A percentile compares a stretch with the other conserved stretches of the same genome.
phyloP scores from a whole-genome alignment of 1,140 invertebrate genomes.

The Saxidomus purpurata region DNA sequence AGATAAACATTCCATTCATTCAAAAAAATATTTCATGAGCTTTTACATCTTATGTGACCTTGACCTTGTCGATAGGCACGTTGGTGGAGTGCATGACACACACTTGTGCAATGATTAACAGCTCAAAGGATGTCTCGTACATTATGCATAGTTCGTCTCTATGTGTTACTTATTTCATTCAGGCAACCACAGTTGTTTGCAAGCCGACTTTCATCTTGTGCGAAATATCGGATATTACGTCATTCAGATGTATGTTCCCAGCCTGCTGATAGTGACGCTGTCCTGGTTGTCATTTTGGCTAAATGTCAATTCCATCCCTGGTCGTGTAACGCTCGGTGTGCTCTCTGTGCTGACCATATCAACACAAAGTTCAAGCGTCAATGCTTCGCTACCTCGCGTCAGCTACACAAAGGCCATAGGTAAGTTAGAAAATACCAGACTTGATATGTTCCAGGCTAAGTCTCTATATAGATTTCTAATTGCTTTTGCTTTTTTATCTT shows the following conservation, averaged over 20 bases:
- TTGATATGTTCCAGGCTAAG: not conserved
- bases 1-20: no score
- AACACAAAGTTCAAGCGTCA: slow-evolving; percentile 81
- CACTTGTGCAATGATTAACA: no score
- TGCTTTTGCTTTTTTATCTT: no score
- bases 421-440: slow-evolving; percentile 34
- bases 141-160: no score
- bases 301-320: slow-evolving; percentile 83
- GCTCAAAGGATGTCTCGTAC: no score
- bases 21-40: no score
- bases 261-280: slow-evolving; percentile 83
- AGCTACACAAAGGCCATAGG: slow-evolving; percentile 90
- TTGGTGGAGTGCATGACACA: no score
- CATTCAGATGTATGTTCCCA: slow-evolving; percentile 84
- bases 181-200: slow-evolving; percentile 84
- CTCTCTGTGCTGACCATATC: slow-evolving; percentile 84
- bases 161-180: no score
- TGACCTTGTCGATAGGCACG: no score
- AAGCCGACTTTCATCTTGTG: slow-evolving; percentile 79
- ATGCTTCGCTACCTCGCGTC: slow-evolving; percentile 86
- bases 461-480: no score
- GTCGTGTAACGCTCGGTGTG: slow-evolving; percentile 82
- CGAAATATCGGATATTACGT: slow-evolving; percentile 84
- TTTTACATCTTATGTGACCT: no score
- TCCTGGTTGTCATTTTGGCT: slow-evolving; percentile 85